These are phyloP conservation scores for Peribatodes rhomboidaria DNA, from an alignment of 2,888 invertebrate genomes.

Conservation along the genomic window DNA sequence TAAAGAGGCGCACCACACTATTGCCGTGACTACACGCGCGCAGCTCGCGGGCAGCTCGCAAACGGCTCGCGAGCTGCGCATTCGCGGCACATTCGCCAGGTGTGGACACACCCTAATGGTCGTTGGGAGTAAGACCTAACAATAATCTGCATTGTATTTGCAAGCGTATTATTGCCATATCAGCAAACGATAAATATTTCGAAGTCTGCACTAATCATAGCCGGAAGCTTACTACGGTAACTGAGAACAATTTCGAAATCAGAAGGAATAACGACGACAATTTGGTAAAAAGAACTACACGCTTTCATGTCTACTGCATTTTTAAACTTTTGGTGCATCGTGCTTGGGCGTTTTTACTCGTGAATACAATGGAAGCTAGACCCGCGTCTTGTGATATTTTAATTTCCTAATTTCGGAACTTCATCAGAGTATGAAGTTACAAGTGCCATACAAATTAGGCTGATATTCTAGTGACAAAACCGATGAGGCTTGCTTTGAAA, in stretches of 20 bases:
- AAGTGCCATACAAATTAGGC: conserved; percentile 36
- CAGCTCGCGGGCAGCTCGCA: too few relatives aligned
- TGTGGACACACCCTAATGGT: too few relatives aligned
- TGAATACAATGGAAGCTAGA: neutral
- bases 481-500: neutral
- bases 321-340: neutral
- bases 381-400: conserved; percentile 15
- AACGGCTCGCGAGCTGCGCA: too few relatives aligned
- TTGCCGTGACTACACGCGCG: too few relatives aligned
- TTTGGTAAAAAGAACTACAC: neutral
- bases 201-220: neutral
- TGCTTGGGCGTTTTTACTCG: neutral
- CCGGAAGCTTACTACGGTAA: neutral
- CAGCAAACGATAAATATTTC: neutral
- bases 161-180: neutral
- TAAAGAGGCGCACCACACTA: too few relatives aligned
- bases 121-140: too few relatives aligned
- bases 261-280: neutral
- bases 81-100: too few relatives aligned
- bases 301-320: neutral
- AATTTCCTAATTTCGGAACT: conserved; percentile 1
- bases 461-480: conserved; percentile 20
- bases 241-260: neutral
- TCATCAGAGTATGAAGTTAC: conserved; percentile 17
- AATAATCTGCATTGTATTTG: too few relatives aligned